Evolutionary conservation across 2,888 invertebrate genomes (phyloP).

Genomic region (Hylaea fasciaria): DNA sequence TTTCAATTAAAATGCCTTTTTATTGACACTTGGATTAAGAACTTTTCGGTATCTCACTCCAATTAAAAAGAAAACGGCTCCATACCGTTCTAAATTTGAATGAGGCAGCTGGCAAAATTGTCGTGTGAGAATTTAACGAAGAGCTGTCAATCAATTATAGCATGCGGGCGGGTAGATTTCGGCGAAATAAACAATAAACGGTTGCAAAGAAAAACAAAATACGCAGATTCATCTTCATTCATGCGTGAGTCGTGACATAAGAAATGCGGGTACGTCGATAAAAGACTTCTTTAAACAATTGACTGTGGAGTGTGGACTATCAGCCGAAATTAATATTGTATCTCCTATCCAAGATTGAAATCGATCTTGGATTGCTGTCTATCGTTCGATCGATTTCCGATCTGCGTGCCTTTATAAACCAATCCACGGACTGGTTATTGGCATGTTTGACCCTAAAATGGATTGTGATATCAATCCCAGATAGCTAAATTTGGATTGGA

Average conservation of each 20-base stretch:
- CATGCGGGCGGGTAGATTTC: conserved; percentile 42
- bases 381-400: too few relatives aligned
- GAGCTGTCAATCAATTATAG: conserved; percentile 28
- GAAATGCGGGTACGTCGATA: conserved; percentile 1
- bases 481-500: too few relatives aligned
- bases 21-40: conserved; percentile 20
- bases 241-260: background rate
- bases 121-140: conserved; percentile 12
- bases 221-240: background rate
- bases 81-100: conserved; percentile 12
- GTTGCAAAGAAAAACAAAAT: background rate
- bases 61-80: background rate
- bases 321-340: too few relatives aligned
- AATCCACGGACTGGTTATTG: too few relatives aligned
- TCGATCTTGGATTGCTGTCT: too few relatives aligned
- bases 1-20: conserved; percentile 22
- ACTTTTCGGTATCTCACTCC: conserved; percentile 5
- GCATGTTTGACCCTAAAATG: too few relatives aligned
- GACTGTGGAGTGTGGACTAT: too few relatives aligned
- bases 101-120: conserved; percentile 11
- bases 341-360: too few relatives aligned
- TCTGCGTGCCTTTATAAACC: too few relatives aligned
- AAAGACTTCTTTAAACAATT: background rate
- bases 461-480: too few relatives aligned
- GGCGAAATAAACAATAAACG: conserved; percentile 3